phyloP scores from a whole-genome alignment of 2,113 vertebrate genomes.

The Acrocephalus arundinaceus region DNA sequence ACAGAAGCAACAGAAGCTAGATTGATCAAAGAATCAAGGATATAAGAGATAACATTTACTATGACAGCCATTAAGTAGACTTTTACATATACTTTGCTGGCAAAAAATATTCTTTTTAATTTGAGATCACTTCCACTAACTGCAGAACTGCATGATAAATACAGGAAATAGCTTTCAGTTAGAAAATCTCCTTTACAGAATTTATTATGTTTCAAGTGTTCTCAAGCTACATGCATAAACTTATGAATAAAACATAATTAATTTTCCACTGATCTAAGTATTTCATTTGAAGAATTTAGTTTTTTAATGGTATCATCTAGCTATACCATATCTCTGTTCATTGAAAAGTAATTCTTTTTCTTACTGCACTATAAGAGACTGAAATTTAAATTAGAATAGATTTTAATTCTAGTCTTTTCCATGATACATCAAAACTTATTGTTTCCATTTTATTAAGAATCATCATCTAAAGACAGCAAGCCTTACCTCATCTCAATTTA shows the following conservation, averaged over 20 bases:
- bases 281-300: slow-evolving; percentile 36
- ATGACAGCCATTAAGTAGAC: neutral
- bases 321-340: neutral
- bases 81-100: neutral
- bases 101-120: neutral
- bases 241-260: slow-evolving; percentile 34
- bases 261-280: slow-evolving; percentile 11
- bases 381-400: slow-evolving; percentile 47
- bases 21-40: neutral
- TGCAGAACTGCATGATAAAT: neutral
- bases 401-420: slow-evolving; percentile 28
- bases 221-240: neutral
- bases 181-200: neutral
- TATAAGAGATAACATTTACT: neutral
- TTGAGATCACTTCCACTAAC: neutral
- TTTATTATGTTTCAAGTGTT: neutral
- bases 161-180: neutral
- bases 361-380: neutral
- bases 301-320: slow-evolving; percentile 12
- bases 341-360: slow-evolving; percentile 43
- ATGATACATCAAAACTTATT: neutral
- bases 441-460: neutral
- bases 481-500: neutral
- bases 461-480: neutral
- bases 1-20: neutral